These are phyloP conservation scores for Andrena hattorfiana DNA, from an alignment of 2,888 invertebrate species.

Conservation along the genomic window DNA sequence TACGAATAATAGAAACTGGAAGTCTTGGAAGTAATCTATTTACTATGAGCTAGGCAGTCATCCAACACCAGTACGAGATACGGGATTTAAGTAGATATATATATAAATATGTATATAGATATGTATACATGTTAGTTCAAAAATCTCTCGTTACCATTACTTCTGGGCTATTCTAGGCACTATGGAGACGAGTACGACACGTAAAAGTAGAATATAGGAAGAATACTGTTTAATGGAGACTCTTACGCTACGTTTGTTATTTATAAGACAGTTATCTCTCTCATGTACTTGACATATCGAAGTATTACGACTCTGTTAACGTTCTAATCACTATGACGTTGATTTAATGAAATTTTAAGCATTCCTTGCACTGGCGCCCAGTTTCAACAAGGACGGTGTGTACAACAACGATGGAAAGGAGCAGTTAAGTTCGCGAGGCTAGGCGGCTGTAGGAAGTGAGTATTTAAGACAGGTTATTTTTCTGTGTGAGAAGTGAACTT, in stretches of 20 bases:
- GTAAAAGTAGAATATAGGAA: conserved; percentile 53
- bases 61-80: conserved; percentile 82
- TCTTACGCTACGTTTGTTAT: conserved; percentile 32
- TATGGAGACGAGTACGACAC: conserved; percentile 67
- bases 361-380: not conserved
- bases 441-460: not conserved
- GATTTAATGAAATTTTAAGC: not conserved
- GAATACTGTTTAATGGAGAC: conserved; percentile 39
- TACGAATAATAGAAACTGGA: conserved; percentile 73
- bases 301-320: not conserved
- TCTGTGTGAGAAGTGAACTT: not conserved
- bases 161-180: conserved; percentile 76
- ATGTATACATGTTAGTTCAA: conserved; percentile 59
- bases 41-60: conserved; percentile 84
- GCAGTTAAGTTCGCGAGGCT: not conserved
- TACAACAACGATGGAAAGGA: not conserved
- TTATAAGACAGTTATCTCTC: conserved; percentile 18
- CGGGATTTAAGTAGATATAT: conserved; percentile 67
- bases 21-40: conserved; percentile 74
- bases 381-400: not conserved
- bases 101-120: conserved; percentile 45
- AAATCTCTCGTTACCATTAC: conserved; percentile 73
- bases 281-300: not conserved
- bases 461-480: not conserved
- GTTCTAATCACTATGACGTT: conserved; percentile 25